phyloP scores from a whole-genome alignment of 2,797 vertebrate genomes.

The Coracias cyanogaster region DNA sequence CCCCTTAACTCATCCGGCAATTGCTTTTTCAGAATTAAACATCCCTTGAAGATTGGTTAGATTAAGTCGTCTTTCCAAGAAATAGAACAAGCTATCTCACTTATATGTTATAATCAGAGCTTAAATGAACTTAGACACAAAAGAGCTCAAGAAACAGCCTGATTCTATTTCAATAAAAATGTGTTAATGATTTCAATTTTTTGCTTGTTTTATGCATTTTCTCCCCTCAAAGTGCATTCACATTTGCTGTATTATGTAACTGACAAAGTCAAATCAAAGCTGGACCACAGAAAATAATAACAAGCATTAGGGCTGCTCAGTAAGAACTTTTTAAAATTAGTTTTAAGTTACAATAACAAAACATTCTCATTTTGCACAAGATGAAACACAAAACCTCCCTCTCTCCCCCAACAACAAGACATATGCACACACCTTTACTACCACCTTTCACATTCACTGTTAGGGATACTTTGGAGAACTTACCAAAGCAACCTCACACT shows the following conservation, averaged over 20 bases:
- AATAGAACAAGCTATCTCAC: background rate
- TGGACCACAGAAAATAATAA: background rate
- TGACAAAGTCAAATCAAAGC: background rate
- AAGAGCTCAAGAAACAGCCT: background rate
- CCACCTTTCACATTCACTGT: background rate
- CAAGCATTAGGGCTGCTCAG: background rate
- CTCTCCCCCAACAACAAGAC: background rate
- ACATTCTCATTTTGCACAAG: background rate
- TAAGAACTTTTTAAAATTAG: background rate
- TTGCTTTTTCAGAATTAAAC: background rate
- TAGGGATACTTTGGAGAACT: background rate
- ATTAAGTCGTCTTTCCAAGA: background rate
- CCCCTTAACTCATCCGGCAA: background rate
- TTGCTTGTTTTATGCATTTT: accelerated
- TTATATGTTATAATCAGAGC: background rate
- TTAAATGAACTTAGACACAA: background rate
- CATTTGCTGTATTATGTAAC: background rate
- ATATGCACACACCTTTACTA: background rate
- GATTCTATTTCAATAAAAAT: background rate
- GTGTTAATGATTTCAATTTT: background rate
- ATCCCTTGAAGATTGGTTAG: background rate
- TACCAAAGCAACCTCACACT: background rate
- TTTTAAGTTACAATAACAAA: background rate
- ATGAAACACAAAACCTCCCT: background rate
- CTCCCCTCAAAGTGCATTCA: background rate